A percentile compares a stretch with the other conserved stretches of the same genome.
These are phyloP conservation scores for Melikaiella ostensackeni DNA, from an alignment of 2,888 invertebrate genomes.

Conservation along the genomic window DNA sequence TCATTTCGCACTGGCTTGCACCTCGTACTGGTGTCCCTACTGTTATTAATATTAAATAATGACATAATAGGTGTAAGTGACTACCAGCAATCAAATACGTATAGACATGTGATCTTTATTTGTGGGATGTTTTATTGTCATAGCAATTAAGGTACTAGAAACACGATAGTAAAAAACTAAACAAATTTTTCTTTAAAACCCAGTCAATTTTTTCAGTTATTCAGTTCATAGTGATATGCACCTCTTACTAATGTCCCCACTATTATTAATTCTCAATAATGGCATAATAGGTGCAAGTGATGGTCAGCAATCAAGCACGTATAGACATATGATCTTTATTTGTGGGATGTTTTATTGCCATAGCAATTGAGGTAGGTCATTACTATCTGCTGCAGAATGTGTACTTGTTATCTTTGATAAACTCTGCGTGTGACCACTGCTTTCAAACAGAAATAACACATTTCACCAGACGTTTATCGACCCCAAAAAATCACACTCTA, in stretches of 20 bases:
- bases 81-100: constrained; percentile 3
- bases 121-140: constrained; percentile 20
- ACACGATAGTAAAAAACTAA: too few species aligned
- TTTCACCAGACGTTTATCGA: constrained; percentile 4
- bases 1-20: too few species aligned
- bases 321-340: constrained; percentile 7
- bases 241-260: too few species aligned
- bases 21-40: too few species aligned
- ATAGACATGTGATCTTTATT: constrained; percentile 6
- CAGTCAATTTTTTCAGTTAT: too few species aligned
- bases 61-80: constrained; percentile 18
- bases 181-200: too few species aligned
- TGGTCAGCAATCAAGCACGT: constrained; percentile 11
- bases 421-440: constrained; percentile 3
- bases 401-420: constrained; percentile 24
- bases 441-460: background rate
- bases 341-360: constrained; percentile 23
- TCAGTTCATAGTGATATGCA: too few species aligned
- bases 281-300: constrained; percentile 18
- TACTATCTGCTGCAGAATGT: constrained; percentile 13
- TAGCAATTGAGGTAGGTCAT: constrained; percentile 27
- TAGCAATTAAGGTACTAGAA: constrained; percentile 23
- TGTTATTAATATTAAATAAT: constrained; percentile 23
- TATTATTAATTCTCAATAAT: constrained; percentile 26
- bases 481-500: background rate